These are phyloP conservation scores for Triplophysa siluroides DNA, from an alignment of 2,113 vertebrate species.

Conservation along the genomic window DNA sequence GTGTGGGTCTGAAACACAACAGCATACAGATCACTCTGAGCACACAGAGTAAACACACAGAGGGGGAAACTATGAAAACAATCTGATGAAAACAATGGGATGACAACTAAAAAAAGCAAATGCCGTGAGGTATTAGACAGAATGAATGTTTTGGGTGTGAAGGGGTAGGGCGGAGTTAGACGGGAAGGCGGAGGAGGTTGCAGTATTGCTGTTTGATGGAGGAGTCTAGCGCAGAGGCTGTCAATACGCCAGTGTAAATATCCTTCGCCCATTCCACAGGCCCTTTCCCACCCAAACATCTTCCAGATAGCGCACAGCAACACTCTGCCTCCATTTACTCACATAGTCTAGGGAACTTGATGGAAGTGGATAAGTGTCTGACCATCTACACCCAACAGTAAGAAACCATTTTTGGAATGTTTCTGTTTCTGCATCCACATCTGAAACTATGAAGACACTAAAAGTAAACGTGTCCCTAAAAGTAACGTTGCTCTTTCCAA, in stretches of 20 bases:
- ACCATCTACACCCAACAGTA: no score
- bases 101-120: not conserved
- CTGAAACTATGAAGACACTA: no score
- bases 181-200: slow-evolving; percentile 4
- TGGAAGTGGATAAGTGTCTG: no score
- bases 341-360: not conserved
- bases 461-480: no score
- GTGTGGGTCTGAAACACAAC: slow-evolving; percentile 57
- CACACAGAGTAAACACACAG: slow-evolving; percentile 23
- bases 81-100: not conserved
- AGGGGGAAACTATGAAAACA: slow-evolving; percentile 4
- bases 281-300: slow-evolving; percentile 20
- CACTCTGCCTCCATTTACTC: not conserved
- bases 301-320: slow-evolving; percentile 36
- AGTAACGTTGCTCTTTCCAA: no score
- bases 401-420: no score
- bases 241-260: slow-evolving; percentile 59
- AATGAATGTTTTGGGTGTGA: slow-evolving; percentile 9
- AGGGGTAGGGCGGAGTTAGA: not conserved
- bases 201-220: slow-evolving; percentile 52
- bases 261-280: not conserved
- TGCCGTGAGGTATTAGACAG: not conserved
- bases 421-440: no score
- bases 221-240: slow-evolving; percentile 47
- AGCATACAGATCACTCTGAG: slow-evolving; percentile 53